Percentiles rank a stretch among this genome's conserved stretches.
Evolutionary conservation across 2,797 vertebrate genomes (phyloP).

Genomic region (Petrocephalus schoutedeni): DNA sequence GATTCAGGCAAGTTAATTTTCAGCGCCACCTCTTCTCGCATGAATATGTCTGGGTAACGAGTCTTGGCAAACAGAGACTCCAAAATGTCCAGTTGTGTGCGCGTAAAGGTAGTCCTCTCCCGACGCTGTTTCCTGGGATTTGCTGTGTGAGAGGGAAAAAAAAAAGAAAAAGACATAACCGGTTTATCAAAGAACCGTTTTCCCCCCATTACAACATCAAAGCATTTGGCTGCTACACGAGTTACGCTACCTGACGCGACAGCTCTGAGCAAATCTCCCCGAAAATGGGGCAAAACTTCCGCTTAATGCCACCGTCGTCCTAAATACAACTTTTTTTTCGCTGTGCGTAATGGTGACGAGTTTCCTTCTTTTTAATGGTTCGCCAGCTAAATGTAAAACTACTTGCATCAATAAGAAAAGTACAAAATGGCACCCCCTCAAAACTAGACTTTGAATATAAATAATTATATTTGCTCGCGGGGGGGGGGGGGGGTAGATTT

Average conservation of each 20-base stretch:
- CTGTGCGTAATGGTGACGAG: background rate
- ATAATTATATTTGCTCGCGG: background rate
- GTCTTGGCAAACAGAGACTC: conserved; percentile 84
- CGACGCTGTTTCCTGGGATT: conserved; percentile 88
- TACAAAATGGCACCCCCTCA: background rate
- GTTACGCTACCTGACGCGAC: background rate
- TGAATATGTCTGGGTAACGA: conserved; percentile 87
- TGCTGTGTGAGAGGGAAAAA: conserved; percentile 50
- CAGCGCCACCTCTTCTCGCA: conserved; percentile 84
- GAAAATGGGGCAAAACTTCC: background rate
- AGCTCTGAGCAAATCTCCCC: background rate
- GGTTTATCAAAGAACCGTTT: background rate
- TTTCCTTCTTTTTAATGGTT: background rate
- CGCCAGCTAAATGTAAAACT: background rate
- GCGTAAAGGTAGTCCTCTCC: conserved; percentile 87
- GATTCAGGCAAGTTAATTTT: conserved; percentile 96
- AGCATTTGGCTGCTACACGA: background rate
- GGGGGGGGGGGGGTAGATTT: background rate
- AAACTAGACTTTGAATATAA: background rate
- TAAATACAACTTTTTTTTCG: background rate
- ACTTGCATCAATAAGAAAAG: background rate
- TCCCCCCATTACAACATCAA: background rate
- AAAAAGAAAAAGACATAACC: background rate
- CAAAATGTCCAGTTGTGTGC: conserved; percentile 82
- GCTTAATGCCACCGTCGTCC: background rate